Base-by-base conservation (phyloP, 2,888 invertebrate genomes). In the Zele albiditarsus region DNA sequence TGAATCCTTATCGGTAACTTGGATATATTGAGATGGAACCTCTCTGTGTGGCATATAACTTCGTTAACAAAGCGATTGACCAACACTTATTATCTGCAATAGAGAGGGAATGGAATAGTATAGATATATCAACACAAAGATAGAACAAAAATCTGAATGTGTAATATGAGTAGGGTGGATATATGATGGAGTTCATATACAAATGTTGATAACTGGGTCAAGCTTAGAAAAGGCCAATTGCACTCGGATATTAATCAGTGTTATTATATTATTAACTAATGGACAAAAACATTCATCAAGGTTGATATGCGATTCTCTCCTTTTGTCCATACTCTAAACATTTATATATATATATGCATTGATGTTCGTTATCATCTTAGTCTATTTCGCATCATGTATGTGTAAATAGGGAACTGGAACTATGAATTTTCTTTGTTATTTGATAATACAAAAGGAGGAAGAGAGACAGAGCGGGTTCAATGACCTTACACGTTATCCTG, bases 141-240 rank as follows among this genome's bases (percentile, higher is more conserved):
- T 67, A 27, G 53, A 12, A 53, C 33, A 49, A 28, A 57, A 65
- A 20, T 49, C 31, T 57, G 62, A 62, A 73, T 42, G 46, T 70
- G 58, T 66, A 57, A 70, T 60, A 12, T 66, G 69, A 71, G 46
- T 31, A 73, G 74, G 60, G 71, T 66, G 70, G 65, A 31, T 71
- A 72, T 69, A 38, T 38, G 23, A 75, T 66, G 73, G 63, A 65
- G 73, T 76, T 65, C 49, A 25, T 67, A 46, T 67, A 46, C 62
- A 74, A 77, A 76, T 77, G 80, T 78, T 82, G 77, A 79, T 84
- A 86, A 86, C 79, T 86, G 80, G 86, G 85, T 85, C 86, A 84
- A 78, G 84, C 82, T 81, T 86, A 83, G 80, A 67, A 42, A 80
- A 82, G 80, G 79, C 82, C 82, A 81, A 84, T 82, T 74, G 75